Conservation (phyloP, 2,888 invertebrate genomes). For the Cremastobaeus sp. region DNA sequence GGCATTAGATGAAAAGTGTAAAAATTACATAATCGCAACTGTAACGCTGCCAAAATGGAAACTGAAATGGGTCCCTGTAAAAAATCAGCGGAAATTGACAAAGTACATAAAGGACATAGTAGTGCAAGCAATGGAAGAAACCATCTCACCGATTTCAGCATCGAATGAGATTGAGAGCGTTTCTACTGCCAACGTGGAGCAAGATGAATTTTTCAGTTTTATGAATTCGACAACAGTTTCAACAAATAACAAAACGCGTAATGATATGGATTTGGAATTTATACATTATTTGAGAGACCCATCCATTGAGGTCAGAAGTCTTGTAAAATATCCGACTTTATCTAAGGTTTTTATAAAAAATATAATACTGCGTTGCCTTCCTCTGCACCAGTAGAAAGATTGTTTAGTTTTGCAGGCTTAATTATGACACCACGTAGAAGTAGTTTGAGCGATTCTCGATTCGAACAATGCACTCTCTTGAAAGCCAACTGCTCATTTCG, state of each 20-base stretch:
- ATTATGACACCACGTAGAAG: slow-evolving; percentile 6
- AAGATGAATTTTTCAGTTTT: too few species aligned
- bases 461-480: slow-evolving; percentile 5
- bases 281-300: slow-evolving; percentile 6
- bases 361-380: slow-evolving; percentile 1
- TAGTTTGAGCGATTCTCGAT: neutral
- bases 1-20: neutral
- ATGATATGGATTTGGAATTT: slow-evolving; percentile 1
- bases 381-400: slow-evolving; percentile 8
- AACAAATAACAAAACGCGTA: neutral
- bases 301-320: neutral
- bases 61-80: slow-evolving; percentile 2
- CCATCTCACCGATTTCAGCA: neutral
- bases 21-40: neutral
- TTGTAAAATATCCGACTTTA: neutral
- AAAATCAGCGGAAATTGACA: too few species aligned
- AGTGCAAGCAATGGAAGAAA: neutral
- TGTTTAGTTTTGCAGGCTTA: too few species aligned
- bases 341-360: neutral
- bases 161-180: too few species aligned
- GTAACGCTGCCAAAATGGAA: slow-evolving; percentile 1
- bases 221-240: neutral
- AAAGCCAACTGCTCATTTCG: slow-evolving; percentile 4
- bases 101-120: neutral
- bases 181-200: neutral